phyloP scores from a whole-genome alignment of 2,113 vertebrate genomes.

The Origma solitaria region DNA sequence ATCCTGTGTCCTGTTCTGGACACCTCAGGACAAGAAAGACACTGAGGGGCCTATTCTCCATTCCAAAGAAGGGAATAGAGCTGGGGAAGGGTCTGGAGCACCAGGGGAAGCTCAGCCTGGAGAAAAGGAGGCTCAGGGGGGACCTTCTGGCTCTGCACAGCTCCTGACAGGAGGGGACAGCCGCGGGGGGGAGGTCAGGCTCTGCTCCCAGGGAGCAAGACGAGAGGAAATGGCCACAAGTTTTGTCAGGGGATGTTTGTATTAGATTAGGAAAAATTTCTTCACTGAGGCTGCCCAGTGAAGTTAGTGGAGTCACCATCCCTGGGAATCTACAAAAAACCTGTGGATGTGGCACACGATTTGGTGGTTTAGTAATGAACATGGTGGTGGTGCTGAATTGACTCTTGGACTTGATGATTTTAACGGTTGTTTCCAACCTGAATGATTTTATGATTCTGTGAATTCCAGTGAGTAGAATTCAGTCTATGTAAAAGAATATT shows the following conservation, averaged over 20 bases:
- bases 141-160: neutral
- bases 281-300: neutral
- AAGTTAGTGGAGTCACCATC: neutral
- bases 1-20: neutral
- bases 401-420: neutral
- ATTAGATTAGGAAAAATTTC: neutral
- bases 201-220: neutral
- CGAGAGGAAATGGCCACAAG: neutral
- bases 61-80: neutral
- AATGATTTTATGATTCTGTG: neutral
- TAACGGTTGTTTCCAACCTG: neutral
- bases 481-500: neutral
- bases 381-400: neutral
- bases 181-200: fast-evolving
- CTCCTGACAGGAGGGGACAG: neutral
- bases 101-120: neutral
- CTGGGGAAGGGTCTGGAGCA: neutral
- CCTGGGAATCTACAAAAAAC: neutral
- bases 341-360: neutral
- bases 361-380: neutral
- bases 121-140: neutral
- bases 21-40: neutral
- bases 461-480: neutral
- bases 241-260: neutral
- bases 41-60: neutral